Conservation (phyloP, 64 coral and sea anemone species). For the Stichodactyla helianthus region DNA sequence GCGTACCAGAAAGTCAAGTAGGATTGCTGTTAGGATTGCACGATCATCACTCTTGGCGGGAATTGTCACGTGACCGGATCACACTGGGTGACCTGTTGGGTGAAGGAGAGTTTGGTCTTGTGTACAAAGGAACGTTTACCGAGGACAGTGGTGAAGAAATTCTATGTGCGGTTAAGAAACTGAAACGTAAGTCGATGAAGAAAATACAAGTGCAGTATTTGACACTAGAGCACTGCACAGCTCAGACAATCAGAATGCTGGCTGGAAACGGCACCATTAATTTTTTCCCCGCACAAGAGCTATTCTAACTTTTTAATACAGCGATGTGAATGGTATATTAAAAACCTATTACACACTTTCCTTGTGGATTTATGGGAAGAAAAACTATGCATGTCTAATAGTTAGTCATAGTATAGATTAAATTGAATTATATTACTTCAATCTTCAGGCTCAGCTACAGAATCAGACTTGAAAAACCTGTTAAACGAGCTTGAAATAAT, state of each 20-base stretch:
- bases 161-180: slow-evolving; percentile 56
- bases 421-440: not conserved
- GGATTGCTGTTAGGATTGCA: not conserved
- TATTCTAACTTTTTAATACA: too few species aligned
- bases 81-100: slow-evolving; percentile 58
- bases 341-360: too few species aligned
- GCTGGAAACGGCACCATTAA: too few species aligned
- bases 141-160: slow-evolving; percentile 48
- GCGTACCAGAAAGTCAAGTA: not conserved
- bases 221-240: too few species aligned
- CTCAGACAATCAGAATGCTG: too few species aligned
- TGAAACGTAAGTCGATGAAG: slow-evolving; percentile 45
- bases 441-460: slow-evolving; percentile 57
- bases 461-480: slow-evolving; percentile 71
- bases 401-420: too few species aligned
- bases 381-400: too few species aligned
- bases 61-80: slow-evolving; percentile 64
- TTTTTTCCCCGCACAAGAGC: too few species aligned
- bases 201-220: not conserved
- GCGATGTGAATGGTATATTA: too few species aligned
- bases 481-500: slow-evolving; percentile 71
- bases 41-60: slow-evolving; percentile 44
- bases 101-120: slow-evolving; percentile 74
- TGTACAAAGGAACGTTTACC: slow-evolving; percentile 45
- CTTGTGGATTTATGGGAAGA: too few species aligned